Conservation (phyloP, 2,888 invertebrate genomes). For the Lasius fuliginosus region DNA sequence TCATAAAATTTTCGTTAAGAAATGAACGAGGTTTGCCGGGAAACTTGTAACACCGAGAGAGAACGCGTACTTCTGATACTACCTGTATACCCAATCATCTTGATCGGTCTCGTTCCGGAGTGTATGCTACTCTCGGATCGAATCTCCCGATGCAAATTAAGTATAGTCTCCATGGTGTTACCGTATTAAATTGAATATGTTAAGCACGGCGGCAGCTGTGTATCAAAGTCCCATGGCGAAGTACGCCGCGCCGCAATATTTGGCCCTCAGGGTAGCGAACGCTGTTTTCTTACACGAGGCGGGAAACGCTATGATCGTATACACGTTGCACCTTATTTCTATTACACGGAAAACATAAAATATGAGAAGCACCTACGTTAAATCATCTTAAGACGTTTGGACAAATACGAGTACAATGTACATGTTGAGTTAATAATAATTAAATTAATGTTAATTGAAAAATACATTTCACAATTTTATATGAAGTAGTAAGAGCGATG, state of each 20-base stretch:
- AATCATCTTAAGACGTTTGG: neutral
- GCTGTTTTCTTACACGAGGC: conserved; percentile 51
- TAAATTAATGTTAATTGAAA: neutral
- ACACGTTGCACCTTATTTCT: conserved; percentile 45
- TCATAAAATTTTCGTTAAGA: neutral
- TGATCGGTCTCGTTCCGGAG: conserved; percentile 35
- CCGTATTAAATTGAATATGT: conserved; percentile 57
- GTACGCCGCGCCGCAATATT: conserved; percentile 46
- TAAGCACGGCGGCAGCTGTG: conserved; percentile 55
- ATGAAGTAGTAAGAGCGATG: neutral
- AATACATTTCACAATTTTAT: neutral
- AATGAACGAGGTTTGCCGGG: neutral
- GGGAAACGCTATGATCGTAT: conserved; percentile 38
- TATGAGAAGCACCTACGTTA: neutral
- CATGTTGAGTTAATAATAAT: neutral
- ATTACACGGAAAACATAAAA: conserved; percentile 46
- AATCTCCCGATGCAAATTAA: conserved; percentile 56
- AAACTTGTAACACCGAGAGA: neutral
- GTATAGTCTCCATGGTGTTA: conserved; percentile 54
- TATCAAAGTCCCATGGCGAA: conserved; percentile 57
- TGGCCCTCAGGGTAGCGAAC: conserved; percentile 51
- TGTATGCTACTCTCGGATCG: conserved; percentile 41
- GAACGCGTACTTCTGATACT: neutral
- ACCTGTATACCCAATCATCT: conserved; percentile 30
- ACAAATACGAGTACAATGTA: neutral